These are phyloP conservation scores for Eonycteris spelaea DNA, from an alignment of 2,113 vertebrate genomes.

Conservation along the genomic window DNA sequence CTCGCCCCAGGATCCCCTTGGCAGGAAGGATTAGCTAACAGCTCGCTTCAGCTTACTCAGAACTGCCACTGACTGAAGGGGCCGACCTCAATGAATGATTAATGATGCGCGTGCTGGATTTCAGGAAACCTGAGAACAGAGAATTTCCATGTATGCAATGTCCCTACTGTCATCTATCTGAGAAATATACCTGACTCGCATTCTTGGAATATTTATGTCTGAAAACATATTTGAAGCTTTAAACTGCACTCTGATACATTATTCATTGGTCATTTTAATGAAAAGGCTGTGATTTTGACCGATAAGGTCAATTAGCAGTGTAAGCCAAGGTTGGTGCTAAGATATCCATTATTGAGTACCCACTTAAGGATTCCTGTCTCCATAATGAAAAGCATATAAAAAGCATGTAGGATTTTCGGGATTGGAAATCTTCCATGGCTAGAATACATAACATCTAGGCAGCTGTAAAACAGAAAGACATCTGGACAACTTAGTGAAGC, in stretches of 20 bases:
- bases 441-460: not conserved
- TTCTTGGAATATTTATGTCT: slow-evolving; percentile 64
- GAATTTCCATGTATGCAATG: slow-evolving; percentile 25
- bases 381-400: slow-evolving; percentile 25
- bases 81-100: slow-evolving; percentile 69
- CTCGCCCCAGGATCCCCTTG: not conserved
- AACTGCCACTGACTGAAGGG: slow-evolving; percentile 30
- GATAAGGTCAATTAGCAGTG: not conserved
- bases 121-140: slow-evolving; percentile 64
- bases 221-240: slow-evolving; percentile 53
- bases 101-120: slow-evolving; percentile 51
- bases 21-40: slow-evolving; percentile 54
- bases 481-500: not conserved
- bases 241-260: slow-evolving; percentile 27
- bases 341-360: not conserved
- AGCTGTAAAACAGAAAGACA: not conserved
- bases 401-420: not conserved
- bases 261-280: slow-evolving; percentile 31
- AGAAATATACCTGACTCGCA: slow-evolving; percentile 66
- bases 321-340: not conserved
- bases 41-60: not conserved
- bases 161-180: slow-evolving; percentile 45
- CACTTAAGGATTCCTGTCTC: not conserved
- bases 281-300: not conserved
- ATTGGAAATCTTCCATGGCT: not conserved